These are phyloP conservation scores for Petrocephalus sullivani DNA, from an alignment of 2,797 vertebrate genomes.

Conservation along the genomic window DNA sequence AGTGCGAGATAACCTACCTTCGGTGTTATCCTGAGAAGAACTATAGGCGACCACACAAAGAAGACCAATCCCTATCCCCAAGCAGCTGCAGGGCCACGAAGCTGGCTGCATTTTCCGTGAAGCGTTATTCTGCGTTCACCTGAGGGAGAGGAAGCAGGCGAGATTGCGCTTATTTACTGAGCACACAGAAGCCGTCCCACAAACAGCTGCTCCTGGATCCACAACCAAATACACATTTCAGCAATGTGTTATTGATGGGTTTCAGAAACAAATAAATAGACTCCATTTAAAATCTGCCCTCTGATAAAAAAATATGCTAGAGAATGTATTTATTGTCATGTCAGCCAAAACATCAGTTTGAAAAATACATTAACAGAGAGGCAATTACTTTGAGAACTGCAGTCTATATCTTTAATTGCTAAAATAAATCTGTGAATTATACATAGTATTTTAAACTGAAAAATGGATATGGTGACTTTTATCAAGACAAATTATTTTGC, in stretches of 20 bases:
- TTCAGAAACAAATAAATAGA: not conserved
- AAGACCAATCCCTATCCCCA: slow-evolving; percentile 51
- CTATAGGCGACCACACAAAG: slow-evolving; percentile 57
- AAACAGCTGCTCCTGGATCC: slow-evolving; percentile 24
- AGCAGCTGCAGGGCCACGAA: slow-evolving; percentile 54
- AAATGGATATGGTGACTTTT: not conserved
- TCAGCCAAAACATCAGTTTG: not conserved
- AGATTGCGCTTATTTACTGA: slow-evolving; percentile 10
- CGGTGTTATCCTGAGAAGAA: slow-evolving; percentile 57
- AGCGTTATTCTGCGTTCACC: slow-evolving; percentile 57
- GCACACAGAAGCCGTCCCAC: slow-evolving; percentile 17
- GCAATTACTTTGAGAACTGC: not conserved
- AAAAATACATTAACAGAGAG: not conserved
- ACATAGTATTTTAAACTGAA: not conserved
- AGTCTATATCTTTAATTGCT: not conserved
- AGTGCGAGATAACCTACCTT: slow-evolving; percentile 52
- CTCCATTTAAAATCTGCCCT: not conserved
- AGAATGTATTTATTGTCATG: not conserved
- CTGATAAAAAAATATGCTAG: not conserved
- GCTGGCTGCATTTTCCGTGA: slow-evolving; percentile 59
- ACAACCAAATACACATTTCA: not conserved
- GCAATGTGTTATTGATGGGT: not conserved
- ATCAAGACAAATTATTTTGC: slow-evolving; percentile 6
- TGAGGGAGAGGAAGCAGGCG: slow-evolving; percentile 38
- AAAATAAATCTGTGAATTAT: not conserved